phyloP scores from a whole-genome alignment of 2,888 invertebrate species.

The Ypsolopha sequella region DNA sequence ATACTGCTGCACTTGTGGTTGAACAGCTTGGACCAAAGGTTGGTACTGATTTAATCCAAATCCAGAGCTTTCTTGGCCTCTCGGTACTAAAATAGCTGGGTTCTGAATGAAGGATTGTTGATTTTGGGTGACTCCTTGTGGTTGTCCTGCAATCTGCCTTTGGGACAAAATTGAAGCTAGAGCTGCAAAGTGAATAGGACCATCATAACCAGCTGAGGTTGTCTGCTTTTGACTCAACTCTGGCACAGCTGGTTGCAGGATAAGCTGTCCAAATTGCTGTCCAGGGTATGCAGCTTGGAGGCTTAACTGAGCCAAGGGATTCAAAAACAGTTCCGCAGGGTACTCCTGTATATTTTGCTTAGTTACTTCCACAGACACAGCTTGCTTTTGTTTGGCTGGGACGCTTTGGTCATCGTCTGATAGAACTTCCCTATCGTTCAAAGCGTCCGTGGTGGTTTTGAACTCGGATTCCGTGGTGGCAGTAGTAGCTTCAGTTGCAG shows the following conservation, averaged over 20 bases:
- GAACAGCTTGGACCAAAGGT: neutral
- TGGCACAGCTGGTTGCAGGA: conserved; percentile 27
- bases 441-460: conserved; percentile 34
- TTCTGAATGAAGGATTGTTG: conserved; percentile 1
- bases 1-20: conserved; percentile 15
- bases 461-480: conserved; percentile 17
- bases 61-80: neutral
- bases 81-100: conserved; percentile 9
- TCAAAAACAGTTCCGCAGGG: conserved; percentile 49
- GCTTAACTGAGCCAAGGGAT: conserved; percentile 39
- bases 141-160: conserved; percentile 17
- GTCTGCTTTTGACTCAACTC: conserved; percentile 28
- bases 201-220: conserved; percentile 35
- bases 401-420: conserved; percentile 16
- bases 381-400: conserved; percentile 23
- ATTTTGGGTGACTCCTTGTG: conserved; percentile 9
- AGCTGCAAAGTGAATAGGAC: conserved; percentile 47
- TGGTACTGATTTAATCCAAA: neutral
- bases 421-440: conserved; percentile 41
- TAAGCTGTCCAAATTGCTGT: conserved; percentile 32
- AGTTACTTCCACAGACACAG: conserved; percentile 47
- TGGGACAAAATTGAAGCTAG: conserved; percentile 50
- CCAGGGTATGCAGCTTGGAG: conserved; percentile 19
- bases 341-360: conserved; percentile 54
- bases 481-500: conserved; percentile 20